A percentile compares a stretch with the other conserved stretches of the same genome.
These are phyloP conservation scores for Listronotus bonariensis DNA, from an alignment of 1,140 invertebrate genomes.

Conservation along the genomic window DNA sequence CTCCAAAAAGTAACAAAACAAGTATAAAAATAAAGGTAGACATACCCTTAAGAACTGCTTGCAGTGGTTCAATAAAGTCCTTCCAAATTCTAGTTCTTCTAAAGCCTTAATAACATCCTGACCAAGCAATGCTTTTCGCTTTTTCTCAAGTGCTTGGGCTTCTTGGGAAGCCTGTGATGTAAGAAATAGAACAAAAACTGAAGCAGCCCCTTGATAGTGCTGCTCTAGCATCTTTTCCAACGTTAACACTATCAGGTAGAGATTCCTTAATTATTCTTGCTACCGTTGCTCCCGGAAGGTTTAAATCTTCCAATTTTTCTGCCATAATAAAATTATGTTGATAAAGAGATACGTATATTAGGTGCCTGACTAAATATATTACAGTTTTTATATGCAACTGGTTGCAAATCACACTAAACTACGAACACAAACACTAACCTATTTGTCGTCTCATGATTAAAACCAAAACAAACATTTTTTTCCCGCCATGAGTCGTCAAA, in stretches of 20 bases:
- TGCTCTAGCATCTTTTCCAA: slow-evolving; percentile 81
- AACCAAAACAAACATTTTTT: no score
- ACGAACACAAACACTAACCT: no score
- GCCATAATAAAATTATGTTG: slow-evolving; percentile 65
- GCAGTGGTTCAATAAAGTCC: slow-evolving; percentile 80
- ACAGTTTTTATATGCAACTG: no score
- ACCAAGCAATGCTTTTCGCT: slow-evolving; percentile 85
- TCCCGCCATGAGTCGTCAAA: no score
- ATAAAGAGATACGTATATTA: no score
- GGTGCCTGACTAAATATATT: no score
- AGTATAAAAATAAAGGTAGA: no score
- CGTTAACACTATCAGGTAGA: slow-evolving; percentile 76
- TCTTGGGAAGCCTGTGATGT: slow-evolving; percentile 77
- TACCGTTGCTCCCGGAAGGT: slow-evolving; percentile 87
- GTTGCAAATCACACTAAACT: no score
- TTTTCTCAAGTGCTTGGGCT: slow-evolving; percentile 77
- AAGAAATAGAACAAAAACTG: slow-evolving; percentile 82
- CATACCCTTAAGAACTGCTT: slow-evolving; percentile 75
- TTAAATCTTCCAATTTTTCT: slow-evolving; percentile 86
- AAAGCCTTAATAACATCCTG: slow-evolving; percentile 87
- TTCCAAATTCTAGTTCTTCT: slow-evolving; percentile 90
- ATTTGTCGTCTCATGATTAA: no score
- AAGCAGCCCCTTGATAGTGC: slow-evolving; percentile 82
- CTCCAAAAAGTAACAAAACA: no score
- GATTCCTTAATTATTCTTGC: slow-evolving; percentile 90